phyloP scores from a whole-genome alignment of 2,888 invertebrate species.

The Rotaria macrura region DNA sequence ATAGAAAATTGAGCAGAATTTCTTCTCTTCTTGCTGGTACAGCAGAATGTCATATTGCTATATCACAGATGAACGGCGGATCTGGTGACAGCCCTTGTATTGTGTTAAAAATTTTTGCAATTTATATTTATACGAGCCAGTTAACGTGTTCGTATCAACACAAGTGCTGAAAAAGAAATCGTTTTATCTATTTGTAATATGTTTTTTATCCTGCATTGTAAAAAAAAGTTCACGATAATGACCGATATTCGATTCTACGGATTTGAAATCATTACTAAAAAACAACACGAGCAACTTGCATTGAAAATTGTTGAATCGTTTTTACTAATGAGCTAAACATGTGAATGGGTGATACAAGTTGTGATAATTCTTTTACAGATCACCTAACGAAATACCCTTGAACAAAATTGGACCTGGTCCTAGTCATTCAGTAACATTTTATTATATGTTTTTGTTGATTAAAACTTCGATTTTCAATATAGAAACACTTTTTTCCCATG shows the following conservation, averaged over 20 bases:
- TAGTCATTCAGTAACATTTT: background rate
- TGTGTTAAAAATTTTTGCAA: background rate
- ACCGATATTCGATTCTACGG: background rate
- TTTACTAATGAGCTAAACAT: background rate
- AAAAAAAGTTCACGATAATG: background rate
- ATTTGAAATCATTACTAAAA: background rate
- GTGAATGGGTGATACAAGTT: background rate
- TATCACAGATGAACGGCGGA: background rate
- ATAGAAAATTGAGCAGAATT: background rate
- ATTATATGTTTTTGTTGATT: no score
- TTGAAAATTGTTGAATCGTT: background rate
- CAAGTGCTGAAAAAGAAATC: background rate
- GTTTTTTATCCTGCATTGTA: background rate
- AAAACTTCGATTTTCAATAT: no score
- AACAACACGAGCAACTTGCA: background rate
- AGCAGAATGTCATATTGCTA: background rate
- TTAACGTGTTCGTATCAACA: background rate
- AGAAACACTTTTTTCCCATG: no score
- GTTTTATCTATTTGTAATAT: background rate
- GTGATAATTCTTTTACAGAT: background rate
- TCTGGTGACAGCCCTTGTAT: background rate
- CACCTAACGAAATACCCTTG: slow-evolving; percentile 15
- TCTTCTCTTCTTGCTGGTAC: background rate
- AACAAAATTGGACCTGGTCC: background rate
- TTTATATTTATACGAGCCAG: background rate